Percentiles rank a stretch among this genome's conserved stretches.
Evolutionary conservation across 2,888 invertebrate species (phyloP).

Genomic region (Apantesis nais): DNA sequence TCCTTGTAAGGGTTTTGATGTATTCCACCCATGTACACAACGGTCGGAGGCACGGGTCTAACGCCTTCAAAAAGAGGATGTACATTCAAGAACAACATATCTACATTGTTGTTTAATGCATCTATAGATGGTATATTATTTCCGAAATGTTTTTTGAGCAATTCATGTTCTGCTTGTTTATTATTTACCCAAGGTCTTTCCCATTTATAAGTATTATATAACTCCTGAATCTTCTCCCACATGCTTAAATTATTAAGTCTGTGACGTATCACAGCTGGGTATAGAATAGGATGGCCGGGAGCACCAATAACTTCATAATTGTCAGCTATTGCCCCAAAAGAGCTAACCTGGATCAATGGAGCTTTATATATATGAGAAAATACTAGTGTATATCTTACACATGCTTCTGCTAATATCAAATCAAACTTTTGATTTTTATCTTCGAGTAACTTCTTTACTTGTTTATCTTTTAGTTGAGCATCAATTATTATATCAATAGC

Average conservation of each 20-base stretch:
- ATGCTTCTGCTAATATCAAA: slow-evolving; percentile 57
- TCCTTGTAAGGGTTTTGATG: slow-evolving; percentile 61
- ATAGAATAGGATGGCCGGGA: slow-evolving; percentile 53
- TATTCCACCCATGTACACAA: slow-evolving; percentile 68
- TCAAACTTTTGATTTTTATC: slow-evolving; percentile 34
- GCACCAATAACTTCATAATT: slow-evolving; percentile 52
- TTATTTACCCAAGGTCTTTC: slow-evolving; percentile 5
- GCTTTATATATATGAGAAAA: slow-evolving; percentile 53
- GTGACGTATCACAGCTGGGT: slow-evolving; percentile 31
- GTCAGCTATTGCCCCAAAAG: slow-evolving; percentile 42
- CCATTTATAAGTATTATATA: slow-evolving; percentile 19
- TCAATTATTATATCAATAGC: slow-evolving; percentile 30
- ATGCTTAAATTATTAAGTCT: slow-evolving; percentile 30
- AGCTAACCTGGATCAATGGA: slow-evolving; percentile 60
- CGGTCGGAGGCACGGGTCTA: slow-evolving; percentile 67
- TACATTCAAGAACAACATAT: slow-evolving; percentile 68
- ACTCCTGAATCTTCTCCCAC: slow-evolving; percentile 35
- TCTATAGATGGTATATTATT: slow-evolving; percentile 33
- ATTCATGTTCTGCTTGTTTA: slow-evolving; percentile 12
- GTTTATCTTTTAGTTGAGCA: slow-evolving; percentile 7
- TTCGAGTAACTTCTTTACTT: slow-evolving; percentile 15
- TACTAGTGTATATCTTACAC: slow-evolving; percentile 41
- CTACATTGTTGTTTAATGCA: slow-evolving; percentile 52
- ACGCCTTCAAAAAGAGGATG: slow-evolving; percentile 64
- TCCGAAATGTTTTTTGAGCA: slow-evolving; percentile 31